These are phyloP conservation scores for Crocidura indochinensis DNA, from an alignment of 2,797 vertebrate genomes.

Conservation along the genomic window DNA sequence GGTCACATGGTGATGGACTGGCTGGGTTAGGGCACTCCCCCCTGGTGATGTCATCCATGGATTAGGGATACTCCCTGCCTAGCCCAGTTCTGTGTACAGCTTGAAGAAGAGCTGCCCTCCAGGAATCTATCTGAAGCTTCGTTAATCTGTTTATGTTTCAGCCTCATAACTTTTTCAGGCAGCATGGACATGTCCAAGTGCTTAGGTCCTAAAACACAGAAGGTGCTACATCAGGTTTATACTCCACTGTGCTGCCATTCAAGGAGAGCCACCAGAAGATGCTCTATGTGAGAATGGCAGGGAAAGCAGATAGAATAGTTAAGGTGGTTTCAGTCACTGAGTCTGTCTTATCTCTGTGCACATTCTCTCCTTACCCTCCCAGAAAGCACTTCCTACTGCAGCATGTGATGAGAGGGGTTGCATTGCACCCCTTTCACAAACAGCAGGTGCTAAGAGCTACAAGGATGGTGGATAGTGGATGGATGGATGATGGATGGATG, in stretches of 20 bases:
- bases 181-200: conserved; percentile 19
- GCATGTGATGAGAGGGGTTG: too few relatives aligned
- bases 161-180: conserved; percentile 38
- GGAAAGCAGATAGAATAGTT: too few relatives aligned
- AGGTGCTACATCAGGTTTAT: neutral
- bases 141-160: conserved; percentile 70
- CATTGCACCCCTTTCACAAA: neutral
- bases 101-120: conserved; percentile 49
- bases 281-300: too few relatives aligned
- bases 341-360: too few relatives aligned
- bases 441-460: too few relatives aligned
- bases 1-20: too few relatives aligned
- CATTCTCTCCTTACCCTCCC: too few relatives aligned
- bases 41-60: neutral
- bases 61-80: conserved; percentile 48
- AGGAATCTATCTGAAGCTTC: conserved; percentile 68
- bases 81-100: neutral
- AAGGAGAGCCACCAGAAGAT: too few relatives aligned
- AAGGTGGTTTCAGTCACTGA: too few relatives aligned
- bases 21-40: too few relatives aligned
- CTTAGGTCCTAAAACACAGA: conserved; percentile 13
- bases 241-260: too few relatives aligned
- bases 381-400: too few relatives aligned
- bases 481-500: neutral
- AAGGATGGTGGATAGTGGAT: neutral